These are phyloP conservation scores for Nesogale talazaci DNA, from an alignment of 2,113 vertebrate genomes.

Conservation along the genomic window DNA sequence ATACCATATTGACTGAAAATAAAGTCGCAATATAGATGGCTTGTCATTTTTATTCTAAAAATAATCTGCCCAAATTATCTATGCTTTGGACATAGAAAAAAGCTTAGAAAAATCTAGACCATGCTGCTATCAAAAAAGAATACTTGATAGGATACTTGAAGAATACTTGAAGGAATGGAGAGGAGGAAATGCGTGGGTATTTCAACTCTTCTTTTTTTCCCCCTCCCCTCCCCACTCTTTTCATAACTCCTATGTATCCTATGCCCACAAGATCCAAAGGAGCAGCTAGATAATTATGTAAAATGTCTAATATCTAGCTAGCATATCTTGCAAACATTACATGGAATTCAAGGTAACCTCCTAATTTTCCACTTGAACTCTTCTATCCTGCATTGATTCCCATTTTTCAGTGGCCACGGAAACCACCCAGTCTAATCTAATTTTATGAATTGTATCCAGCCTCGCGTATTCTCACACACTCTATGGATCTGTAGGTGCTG, in stretches of 20 bases:
- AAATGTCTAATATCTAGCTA: conserved; percentile 19
- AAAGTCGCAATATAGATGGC: background rate
- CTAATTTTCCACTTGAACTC: background rate
- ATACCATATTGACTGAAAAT: conserved; percentile 25
- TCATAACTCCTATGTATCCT: background rate
- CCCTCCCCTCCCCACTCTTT: too few species aligned
- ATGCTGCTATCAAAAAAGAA: conserved; percentile 13
- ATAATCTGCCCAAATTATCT: background rate
- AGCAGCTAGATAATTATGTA: background rate
- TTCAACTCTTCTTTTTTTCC: conserved; percentile 15
- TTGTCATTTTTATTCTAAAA: background rate
- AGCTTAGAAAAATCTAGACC: background rate
- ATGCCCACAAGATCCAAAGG: background rate
- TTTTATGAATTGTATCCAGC: background rate
- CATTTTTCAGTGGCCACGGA: background rate
- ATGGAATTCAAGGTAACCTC: background rate
- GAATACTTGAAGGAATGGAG: background rate
- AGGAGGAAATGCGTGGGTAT: background rate
- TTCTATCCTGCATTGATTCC: background rate
- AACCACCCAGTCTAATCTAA: background rate
- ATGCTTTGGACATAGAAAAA: background rate
- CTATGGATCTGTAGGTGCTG: background rate
- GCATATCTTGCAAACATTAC: background rate
- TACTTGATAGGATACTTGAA: background rate
- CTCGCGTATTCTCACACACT: background rate